phyloP scores from a whole-genome alignment of 2,888 invertebrate genomes.

The Drosophila aldrichi region DNA sequence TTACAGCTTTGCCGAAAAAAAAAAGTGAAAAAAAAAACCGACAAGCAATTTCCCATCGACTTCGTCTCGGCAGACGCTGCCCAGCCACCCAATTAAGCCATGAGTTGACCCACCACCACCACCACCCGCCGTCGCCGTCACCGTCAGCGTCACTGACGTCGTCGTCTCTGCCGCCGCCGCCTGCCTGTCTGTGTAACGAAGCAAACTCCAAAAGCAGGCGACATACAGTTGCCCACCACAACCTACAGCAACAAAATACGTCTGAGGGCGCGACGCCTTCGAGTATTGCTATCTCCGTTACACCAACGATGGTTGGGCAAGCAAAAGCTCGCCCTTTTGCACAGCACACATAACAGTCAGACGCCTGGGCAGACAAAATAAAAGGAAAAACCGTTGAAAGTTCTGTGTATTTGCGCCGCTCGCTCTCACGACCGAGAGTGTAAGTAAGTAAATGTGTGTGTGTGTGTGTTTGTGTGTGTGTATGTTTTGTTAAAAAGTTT shows the following conservation, averaged over 20 bases:
- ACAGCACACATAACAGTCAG: slow-evolving; percentile 34
- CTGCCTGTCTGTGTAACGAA: slow-evolving; percentile 32
- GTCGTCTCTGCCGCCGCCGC: not conserved
- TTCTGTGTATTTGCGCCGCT: slow-evolving; percentile 36
- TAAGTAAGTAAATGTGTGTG: slow-evolving; percentile 11
- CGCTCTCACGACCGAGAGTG: slow-evolving; percentile 3
- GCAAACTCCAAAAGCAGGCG: slow-evolving; percentile 38
- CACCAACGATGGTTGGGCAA: not conserved
- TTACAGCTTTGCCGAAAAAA: slow-evolving; percentile 54
- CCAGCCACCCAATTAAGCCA: slow-evolving; percentile 80
- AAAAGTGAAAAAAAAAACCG: slow-evolving; percentile 21
- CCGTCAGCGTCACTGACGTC: not conserved
- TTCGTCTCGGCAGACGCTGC: slow-evolving; percentile 73
- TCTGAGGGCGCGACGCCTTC: slow-evolving; percentile 72
- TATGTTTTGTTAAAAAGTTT: slow-evolving; percentile 26
- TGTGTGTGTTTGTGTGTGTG: slow-evolving; percentile 1
- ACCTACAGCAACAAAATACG: slow-evolving; percentile 83
- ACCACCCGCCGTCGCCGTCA: slow-evolving; percentile 6
- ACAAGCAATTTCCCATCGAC: slow-evolving; percentile 73
- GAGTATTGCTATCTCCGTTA: slow-evolving; percentile 45
- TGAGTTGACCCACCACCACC: slow-evolving; percentile 60
- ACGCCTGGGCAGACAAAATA: slow-evolving; percentile 60
- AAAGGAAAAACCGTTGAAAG: slow-evolving; percentile 58
- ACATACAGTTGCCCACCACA: slow-evolving; percentile 58
- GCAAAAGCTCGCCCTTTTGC: slow-evolving; percentile 23